Base-by-base conservation (phyloP, 2,888 invertebrate species). In the Drosophila buzzatii region DNA sequence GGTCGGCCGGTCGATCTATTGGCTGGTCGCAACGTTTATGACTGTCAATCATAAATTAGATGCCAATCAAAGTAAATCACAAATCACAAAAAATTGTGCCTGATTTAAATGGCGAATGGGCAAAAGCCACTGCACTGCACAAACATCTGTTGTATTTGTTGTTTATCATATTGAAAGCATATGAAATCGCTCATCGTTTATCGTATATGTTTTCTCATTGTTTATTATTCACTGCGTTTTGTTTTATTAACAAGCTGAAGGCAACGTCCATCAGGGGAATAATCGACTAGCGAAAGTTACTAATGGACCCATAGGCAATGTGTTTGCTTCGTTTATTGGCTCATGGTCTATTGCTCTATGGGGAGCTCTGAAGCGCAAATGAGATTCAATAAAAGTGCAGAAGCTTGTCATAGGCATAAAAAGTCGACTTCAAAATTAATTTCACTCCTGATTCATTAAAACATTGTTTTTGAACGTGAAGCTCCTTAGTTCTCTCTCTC, bases 21-120 rank as follows among this genome's bases (percentile, higher is more conserved):
- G 37, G 37, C 16, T 53, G 67, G 56, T 55, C 59, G 72, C 64
- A 89, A 78, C 73, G 85, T 85, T 90, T 85, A 83, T 74, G 89
- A 77, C 90, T 86, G 90, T 90, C 86, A 90, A 90, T 86, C 90
- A 90, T 90, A 86, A 90, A 86, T 86, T 90, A 78, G 85, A 75
- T 77, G 86, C 78, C 89, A 85, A 90, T 85, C 85, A 85, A 85
- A 82, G 74, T 80, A 76, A 90, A 90, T 85, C 80, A 88, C 73
- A 73, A 88, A 27, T 27, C 27, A 27, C 27, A 27, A 73, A 73
- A 83, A 80, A 80, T 83, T 89, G 77, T 74, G 63, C 56, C 73
- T 73, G 76, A 85, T 85, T 88, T 76, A 78, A 88, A 89, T 85
- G 66, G 80, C 73, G 62, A 70, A 72, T 27, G 59, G 56, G 56